phyloP scores from a whole-genome alignment of 2,113 vertebrate genomes.

The Serilophus lunatus region DNA sequence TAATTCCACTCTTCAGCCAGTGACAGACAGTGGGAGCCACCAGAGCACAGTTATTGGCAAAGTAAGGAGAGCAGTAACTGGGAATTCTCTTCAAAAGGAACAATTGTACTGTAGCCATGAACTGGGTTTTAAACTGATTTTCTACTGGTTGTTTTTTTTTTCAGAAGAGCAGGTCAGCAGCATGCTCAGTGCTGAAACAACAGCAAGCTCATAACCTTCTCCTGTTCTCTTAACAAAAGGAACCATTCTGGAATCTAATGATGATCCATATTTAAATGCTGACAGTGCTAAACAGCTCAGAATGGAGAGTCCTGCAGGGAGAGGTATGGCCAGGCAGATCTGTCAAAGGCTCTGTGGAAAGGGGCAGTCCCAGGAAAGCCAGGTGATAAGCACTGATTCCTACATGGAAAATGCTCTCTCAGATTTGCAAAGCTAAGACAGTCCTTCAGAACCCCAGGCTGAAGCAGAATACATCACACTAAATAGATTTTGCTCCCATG shows the following conservation, averaged over 20 bases:
- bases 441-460: not conserved
- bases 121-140: not conserved
- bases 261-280: not conserved
- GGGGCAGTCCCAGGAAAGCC: not conserved
- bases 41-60: not conserved
- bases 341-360: not conserved
- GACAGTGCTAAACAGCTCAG: constrained; percentile 1
- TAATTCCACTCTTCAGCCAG: not conserved
- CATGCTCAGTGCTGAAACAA: not conserved
- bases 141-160: not conserved
- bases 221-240: not conserved
- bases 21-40: not conserved
- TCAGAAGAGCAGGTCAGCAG: not conserved
- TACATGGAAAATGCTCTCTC: not conserved
- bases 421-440: not conserved
- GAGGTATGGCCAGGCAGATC: not conserved
- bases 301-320: not conserved
- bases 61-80: not conserved
- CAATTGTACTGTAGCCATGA: not conserved
- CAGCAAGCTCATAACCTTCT: not conserved
- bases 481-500: not conserved
- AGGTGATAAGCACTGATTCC: not conserved
- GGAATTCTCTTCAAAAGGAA: not conserved
- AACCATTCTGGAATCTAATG: not conserved
- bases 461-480: not conserved